Base-by-base conservation (phyloP, 2,113 vertebrate species). In the Eptesicus fuscus region DNA sequence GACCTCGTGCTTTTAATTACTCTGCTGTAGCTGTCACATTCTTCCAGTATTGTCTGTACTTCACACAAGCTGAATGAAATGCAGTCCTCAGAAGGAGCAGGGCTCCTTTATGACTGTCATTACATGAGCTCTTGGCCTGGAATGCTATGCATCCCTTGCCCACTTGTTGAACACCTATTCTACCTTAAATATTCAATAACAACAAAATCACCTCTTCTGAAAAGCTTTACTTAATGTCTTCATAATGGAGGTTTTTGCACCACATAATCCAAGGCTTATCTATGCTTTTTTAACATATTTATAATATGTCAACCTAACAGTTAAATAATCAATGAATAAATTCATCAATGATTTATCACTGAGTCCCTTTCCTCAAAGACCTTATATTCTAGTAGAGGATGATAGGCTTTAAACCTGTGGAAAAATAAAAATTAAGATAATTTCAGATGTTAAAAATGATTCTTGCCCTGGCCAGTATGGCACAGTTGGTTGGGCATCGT, bases 21-120 rank as follows among this genome's bases (percentile, higher is more conserved):
- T 53, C 32, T 51, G 0, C 5, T 1, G 0, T 77, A 16, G 7
- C 32, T 30, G 13, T 30, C 61, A 14, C 2, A 7, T 73, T 84
- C 32, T 70, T n/a, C 14, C 7, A 67, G 10, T 10, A 30, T 9
- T 1, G 1, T 53, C 53, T 89, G 8, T 56, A 20, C 25, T 71
- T 10, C 56, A 80, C 35, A 23, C 20, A 49, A 4, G 6, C 16
- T 3, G 35, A n/a, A 20, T 3, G 28, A 65, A 69, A 53, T 35
- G 47, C 17, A 32, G 7, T 25, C 13, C 9, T 40, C 20, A 25
- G 92, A 69, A 67, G 22, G n/a, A 78, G 7, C 5, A 49, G 2
- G 13, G 23, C 23, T 63, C 16, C 30, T 63, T 35, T 32, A 18
- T 16, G 18, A 37, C 25, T 40, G 3, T 61, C n/a, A 20, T n/a